Conservation (phyloP, 2,888 invertebrate species). For the Metallyticus violacea region DNA sequence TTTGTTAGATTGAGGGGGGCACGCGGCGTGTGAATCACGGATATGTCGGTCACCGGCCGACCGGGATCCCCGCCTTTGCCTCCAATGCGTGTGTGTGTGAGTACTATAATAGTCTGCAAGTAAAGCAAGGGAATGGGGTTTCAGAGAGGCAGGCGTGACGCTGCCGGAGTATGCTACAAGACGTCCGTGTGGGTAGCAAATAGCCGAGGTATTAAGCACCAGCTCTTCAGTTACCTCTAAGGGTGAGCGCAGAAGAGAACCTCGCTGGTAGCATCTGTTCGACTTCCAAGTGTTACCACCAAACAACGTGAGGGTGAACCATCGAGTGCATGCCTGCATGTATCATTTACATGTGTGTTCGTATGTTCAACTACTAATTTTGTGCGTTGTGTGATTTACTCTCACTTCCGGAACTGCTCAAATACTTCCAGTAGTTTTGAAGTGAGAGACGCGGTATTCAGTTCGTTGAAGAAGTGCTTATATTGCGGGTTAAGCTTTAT, state of each 20-base stretch:
- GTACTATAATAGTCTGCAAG: not conserved
- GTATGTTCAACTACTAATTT: too few relatives aligned
- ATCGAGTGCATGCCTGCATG: not conserved
- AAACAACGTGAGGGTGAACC: not conserved
- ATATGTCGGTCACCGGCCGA: not conserved
- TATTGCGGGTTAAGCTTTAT: too few relatives aligned
- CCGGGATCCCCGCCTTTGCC: not conserved
- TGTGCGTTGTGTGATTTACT: not conserved
- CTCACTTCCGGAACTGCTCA: too few relatives aligned
- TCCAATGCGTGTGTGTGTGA: too few relatives aligned
- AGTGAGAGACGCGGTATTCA: too few relatives aligned
- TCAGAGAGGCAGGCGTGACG: not conserved
- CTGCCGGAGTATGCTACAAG: too few relatives aligned
- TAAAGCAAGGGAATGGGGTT: not conserved
- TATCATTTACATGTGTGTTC: too few relatives aligned
- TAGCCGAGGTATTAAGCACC: not conserved
- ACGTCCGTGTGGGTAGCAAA: not conserved
- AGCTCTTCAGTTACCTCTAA: not conserved
- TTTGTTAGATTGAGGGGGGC: not conserved
- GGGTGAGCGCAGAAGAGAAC: not conserved
- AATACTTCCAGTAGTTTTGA: too few relatives aligned
- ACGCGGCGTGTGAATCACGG: not conserved
- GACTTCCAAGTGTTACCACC: not conserved
- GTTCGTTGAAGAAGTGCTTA: too few relatives aligned
- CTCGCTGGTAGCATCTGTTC: not conserved